Base-by-base conservation (phyloP, 2,797 vertebrate species). In the Paratrypauchen microcephalus region DNA sequence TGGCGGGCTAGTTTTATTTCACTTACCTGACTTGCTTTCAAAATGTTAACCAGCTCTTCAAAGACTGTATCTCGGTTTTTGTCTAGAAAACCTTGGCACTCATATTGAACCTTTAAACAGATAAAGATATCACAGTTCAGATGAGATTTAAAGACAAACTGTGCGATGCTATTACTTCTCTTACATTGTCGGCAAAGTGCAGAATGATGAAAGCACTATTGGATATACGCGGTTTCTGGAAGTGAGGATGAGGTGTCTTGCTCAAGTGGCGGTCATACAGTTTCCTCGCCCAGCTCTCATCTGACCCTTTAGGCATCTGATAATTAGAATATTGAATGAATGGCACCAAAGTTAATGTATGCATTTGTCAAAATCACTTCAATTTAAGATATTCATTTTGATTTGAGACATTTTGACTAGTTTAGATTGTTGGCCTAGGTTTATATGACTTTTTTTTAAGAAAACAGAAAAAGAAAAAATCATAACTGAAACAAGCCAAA, bases 231-330 rank as follows among this genome's bases (percentile, higher is more conserved):
- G 93, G 93, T 71, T 95, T 95, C 55, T 80, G 77, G 76, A 95
- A 95, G 82, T 93, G 77, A 48, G 88, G 83, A 68, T 91, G 94
- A 18, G 83, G 75, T 45, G 75, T 63, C 4, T 81, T 82, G 58
- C 65, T 88, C 83, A 87, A 81, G 75, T 93, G 92, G 66, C 90
- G 92, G 52, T 93, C 91, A 1, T 94, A 94, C 59, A 95, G 91
- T 71, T 96, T 95, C 71, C 65, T 75, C 0, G 91, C 92, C 94
- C 95, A 95, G 84, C 88, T 95, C 41, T 86, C 87, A 58, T 94
- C 92, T 0, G 91, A 95, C 45, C 94, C 94, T 81, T 93, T 95
- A 1, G 94, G 94, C 92, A 95, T 93, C 95, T 96, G 83, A 39
- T 18, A 19, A 32, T 60, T 1, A 64, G 63, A 24, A 50, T 4